Evolutionary conservation across 2,888 invertebrate genomes (phyloP).

Genomic region (Latrodectus elegans): DNA sequence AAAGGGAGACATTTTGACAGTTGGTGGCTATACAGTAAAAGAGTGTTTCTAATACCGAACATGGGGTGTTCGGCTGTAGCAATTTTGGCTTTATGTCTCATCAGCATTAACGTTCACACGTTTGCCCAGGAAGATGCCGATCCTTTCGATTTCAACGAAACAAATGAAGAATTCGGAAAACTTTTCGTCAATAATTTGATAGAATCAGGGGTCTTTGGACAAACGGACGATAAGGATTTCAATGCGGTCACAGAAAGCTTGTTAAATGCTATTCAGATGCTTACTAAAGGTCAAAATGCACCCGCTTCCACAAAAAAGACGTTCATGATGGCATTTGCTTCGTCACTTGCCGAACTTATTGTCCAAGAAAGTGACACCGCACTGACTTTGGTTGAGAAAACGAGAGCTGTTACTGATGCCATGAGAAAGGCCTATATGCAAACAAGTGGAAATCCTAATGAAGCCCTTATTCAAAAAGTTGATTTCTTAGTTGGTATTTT

Average conservation of each 20-base stretch:
- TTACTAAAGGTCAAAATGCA: background rate
- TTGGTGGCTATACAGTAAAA: background rate
- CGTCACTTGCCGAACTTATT: slow-evolving; percentile 24
- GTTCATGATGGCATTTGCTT: slow-evolving; percentile 27
- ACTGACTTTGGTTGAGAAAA: background rate
- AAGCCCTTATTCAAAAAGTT: slow-evolving; percentile 17
- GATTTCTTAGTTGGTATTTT: slow-evolving; percentile 21
- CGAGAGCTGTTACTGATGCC: slow-evolving; percentile 20
- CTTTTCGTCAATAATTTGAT: slow-evolving; percentile 16
- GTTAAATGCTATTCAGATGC: slow-evolving; percentile 7
- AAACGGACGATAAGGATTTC: slow-evolving; percentile 4
- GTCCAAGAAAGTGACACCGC: slow-evolving; percentile 1
- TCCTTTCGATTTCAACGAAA: slow-evolving; percentile 11
- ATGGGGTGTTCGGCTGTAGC: slow-evolving; percentile 39
- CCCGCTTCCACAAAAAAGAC: background rate
- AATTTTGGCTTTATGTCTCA: slow-evolving; percentile 14
- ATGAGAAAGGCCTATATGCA: slow-evolving; percentile 8
- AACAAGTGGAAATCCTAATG: slow-evolving; percentile 7
- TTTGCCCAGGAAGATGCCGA: background rate
- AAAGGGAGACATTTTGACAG: background rate
- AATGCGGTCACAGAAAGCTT: slow-evolving; percentile 1
- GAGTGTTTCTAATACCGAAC: background rate
- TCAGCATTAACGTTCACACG: slow-evolving; percentile 11
- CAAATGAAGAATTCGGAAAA: slow-evolving; percentile 22
- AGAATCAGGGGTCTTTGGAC: slow-evolving; percentile 8